Evolutionary conservation across 2,797 vertebrate species (phyloP).

Genomic region (Acipenser transmontanus): DNA sequence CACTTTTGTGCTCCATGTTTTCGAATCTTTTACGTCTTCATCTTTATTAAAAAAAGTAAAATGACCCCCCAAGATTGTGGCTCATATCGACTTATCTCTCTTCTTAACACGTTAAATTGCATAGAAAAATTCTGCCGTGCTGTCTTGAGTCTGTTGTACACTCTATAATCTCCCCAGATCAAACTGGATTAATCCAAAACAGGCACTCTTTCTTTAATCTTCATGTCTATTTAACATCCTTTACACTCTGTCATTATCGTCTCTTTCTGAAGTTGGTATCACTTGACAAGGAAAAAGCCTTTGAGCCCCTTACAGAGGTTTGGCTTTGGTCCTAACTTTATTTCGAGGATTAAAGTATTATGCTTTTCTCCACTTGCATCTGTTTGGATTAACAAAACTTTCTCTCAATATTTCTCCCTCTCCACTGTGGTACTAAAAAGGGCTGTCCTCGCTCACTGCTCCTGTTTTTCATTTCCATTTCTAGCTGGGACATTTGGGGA

Average conservation of each 20-base stretch:
- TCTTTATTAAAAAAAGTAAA: slow-evolving; percentile 5
- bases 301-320: slow-evolving; percentile 2
- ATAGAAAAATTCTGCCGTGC: slow-evolving; percentile 8
- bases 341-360: slow-evolving; percentile 15
- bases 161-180: not conserved
- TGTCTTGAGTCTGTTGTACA: not conserved
- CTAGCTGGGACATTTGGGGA: slow-evolving; percentile 3
- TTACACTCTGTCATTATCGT: too few species aligned
- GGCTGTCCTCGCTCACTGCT: slow-evolving; percentile 6
- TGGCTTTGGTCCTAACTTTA: slow-evolving; percentile 6
- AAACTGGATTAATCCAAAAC: slow-evolving; percentile 22
- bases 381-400: slow-evolving; percentile 15
- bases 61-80: not conserved
- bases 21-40: too few species aligned
- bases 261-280: too few species aligned
- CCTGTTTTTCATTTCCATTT: not conserved
- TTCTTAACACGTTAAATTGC: slow-evolving; percentile 15
- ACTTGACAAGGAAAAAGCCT: too few species aligned
- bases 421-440: slow-evolving; percentile 6
- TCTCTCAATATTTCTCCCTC: slow-evolving; percentile 8
- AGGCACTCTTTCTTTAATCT: too few species aligned
- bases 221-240: too few species aligned
- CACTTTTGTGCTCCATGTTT: too few species aligned
- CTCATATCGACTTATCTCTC: slow-evolving; percentile 8
- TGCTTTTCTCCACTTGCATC: slow-evolving; percentile 9